Base-by-base conservation (phyloP, 2,113 vertebrate species). In the Oreochromis niloticus region DNA sequence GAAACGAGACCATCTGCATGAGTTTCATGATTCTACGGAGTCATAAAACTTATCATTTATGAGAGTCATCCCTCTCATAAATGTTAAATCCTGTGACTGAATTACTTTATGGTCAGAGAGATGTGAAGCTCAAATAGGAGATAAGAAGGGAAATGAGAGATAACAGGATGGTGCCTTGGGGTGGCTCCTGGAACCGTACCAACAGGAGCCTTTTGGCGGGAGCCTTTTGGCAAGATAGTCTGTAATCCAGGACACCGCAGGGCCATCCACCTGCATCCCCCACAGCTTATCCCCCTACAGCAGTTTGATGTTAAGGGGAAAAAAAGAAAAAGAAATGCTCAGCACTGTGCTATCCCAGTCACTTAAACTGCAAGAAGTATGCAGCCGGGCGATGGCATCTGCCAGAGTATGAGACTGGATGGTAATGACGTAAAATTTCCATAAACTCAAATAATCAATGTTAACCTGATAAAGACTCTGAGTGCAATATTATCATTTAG, bases 381-480 rank as follows among this genome's bases (percentile, higher is more conserved):
- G 50, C 22, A 41, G 36, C 12, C 39, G 41, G 54, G 36, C 2
- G 5, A 85, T 84, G 73, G 41, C 36, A 39, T 83, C 56, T 34
- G 16, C 80, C 50, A 27, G 36, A 50, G 27, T 41, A 86, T 9
- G 55, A 73, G 48, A 9, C 57, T 85, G 57, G 27, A 82, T 34
- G 30, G 81, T 30, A 81, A 61, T 59, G 55, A 57, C 24, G 59
- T 80, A 32, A 43, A 83, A 84, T 73, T 83, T 81, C 46, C 39
- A 82, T 41, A 81, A 75, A 87, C 86, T 86, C 54, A 80, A 59
- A 39, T 34, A 89, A 92, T 92, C 89, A 88, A 90, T 87, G 73
- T 52, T 89, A 90, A 93, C 57, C 79, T 17, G 73, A 91, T 89
- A 14, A 80, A 36, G 32, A 54, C 46, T 83, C 24, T 22, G 85